Conservation (phyloP, 2,888 invertebrate genomes). For the Charanyca ferruginea region DNA sequence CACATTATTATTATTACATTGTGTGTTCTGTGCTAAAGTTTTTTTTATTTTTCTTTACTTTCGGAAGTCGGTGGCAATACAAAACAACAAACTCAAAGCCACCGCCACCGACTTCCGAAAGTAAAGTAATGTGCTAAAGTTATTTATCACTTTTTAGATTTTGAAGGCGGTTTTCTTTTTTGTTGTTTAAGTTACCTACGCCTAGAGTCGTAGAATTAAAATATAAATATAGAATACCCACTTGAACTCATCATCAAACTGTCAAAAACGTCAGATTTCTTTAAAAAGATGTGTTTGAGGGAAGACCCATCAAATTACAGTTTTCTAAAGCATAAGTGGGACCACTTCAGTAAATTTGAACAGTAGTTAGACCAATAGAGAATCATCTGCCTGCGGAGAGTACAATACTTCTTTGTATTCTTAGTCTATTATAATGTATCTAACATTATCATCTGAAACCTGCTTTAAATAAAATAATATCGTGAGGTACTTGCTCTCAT, state of each 20-base stretch:
- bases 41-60: too few relatives aligned
- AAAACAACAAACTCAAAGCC: too few relatives aligned
- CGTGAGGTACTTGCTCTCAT: background rate
- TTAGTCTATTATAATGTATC: conserved; percentile 21
- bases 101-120: too few relatives aligned
- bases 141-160: too few relatives aligned
- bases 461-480: background rate
- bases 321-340: conserved; percentile 33
- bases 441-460: conserved; percentile 21
- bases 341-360: conserved; percentile 52
- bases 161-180: too few relatives aligned
- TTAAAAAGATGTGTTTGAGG: conserved; percentile 42
- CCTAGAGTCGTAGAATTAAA: background rate
- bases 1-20: too few relatives aligned
- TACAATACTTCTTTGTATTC: conserved; percentile 45
- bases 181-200: too few relatives aligned
- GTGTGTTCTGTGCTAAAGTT: too few relatives aligned
- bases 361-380: conserved; percentile 32
- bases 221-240: background rate
- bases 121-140: too few relatives aligned
- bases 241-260: conserved; percentile 29
- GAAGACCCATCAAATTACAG: conserved; percentile 29
- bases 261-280: conserved; percentile 39
- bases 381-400: conserved; percentile 32
- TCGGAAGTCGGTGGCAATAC: too few relatives aligned